phyloP scores from a whole-genome alignment of 2,888 invertebrate genomes.

The Argyresthia goedartella region DNA sequence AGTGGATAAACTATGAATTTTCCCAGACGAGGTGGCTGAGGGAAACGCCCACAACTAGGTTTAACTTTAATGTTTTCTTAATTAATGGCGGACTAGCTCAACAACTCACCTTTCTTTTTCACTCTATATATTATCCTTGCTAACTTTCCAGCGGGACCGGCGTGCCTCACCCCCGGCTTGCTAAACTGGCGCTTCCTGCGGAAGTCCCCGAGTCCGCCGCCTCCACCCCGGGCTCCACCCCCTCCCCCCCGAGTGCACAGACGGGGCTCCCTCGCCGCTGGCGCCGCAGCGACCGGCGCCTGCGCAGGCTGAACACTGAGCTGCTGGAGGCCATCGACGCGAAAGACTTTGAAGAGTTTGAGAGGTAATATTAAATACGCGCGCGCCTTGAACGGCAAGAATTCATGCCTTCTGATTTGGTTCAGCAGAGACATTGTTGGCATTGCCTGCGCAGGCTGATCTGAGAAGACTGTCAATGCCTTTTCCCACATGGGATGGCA shows the following conservation, averaged over 20 bases:
- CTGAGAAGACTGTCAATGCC: no score
- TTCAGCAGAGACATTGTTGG: conserved; percentile 1
- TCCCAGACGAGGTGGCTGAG: no score
- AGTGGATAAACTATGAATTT: no score
- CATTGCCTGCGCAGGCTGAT: no score
- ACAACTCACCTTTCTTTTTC: no score
- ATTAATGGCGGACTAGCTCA: no score
- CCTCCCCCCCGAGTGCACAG: conserved; percentile 24
- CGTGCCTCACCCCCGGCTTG: conserved; percentile 6
- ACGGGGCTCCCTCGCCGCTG: conserved; percentile 28
- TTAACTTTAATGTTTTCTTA: no score
- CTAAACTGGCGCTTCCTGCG: conserved; percentile 24
- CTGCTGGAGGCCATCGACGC: conserved; percentile 51
- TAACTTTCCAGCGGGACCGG: background rate
- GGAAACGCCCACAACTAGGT: no score
- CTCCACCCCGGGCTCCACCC: conserved; percentile 39
- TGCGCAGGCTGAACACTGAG: conserved; percentile 59
- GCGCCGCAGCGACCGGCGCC: conserved; percentile 45
- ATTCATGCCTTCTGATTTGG: no score
- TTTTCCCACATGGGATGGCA: no score
- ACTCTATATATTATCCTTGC: no score
- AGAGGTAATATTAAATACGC: conserved; percentile 35
- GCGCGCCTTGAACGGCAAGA: background rate
- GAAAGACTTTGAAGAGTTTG: conserved; percentile 43
- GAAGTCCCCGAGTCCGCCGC: conserved; percentile 31